Base-by-base conservation (phyloP, 2,888 invertebrate genomes). In the Aporophyla nigra region DNA sequence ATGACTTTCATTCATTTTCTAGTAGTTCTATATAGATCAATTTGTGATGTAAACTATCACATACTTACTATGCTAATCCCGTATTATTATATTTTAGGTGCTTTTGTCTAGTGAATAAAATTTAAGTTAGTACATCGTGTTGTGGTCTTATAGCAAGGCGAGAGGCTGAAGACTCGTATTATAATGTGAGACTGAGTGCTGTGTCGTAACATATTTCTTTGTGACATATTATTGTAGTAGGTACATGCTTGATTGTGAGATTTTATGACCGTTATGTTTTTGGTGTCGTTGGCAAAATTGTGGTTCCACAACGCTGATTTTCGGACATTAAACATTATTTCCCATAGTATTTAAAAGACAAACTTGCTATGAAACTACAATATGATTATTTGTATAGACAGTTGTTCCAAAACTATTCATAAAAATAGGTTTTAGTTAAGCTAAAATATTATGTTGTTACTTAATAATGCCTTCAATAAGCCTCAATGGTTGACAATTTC, bases 91-190 rank as follows among this genome's bases (percentile, higher is more conserved):
- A 74, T 56, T 76, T 56, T 76, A 75, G 59, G 63, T 78, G 76
- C 66, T 73, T 73, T 68, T 61, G 54, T 86, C 90, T 92, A 92
- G 92, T 93, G 92, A 93, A 86, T 93, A 90, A 92, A 92, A 90
- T 90, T 86, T 89, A 78, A 83, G 80, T 56, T 70, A 61, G 68
- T 65, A 69, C 40, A 76, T 86, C 78, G 72, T 85, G 86, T 90
- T 92, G 90, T 90, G 86, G 90, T 91, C 63, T 91, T 89, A 90
- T 91, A 92, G 91, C 91, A 90, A 92, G 90, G 71, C 78, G 56
- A 86, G 77, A 82, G 74, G 68, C 70, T 77, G 72, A 69, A 62
- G 24, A 80, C 63, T 78, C 85, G 84, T 92, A 88, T 90, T 90
- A 87, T 86, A 58, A 82, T 54, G 80, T 83, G 89, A 91, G 91